A percentile compares a stretch with the other conserved stretches of the same genome.
phyloP scores from a whole-genome alignment of 92 coral and sea anemone genomes.

The Nematostella vectensis region DNA sequence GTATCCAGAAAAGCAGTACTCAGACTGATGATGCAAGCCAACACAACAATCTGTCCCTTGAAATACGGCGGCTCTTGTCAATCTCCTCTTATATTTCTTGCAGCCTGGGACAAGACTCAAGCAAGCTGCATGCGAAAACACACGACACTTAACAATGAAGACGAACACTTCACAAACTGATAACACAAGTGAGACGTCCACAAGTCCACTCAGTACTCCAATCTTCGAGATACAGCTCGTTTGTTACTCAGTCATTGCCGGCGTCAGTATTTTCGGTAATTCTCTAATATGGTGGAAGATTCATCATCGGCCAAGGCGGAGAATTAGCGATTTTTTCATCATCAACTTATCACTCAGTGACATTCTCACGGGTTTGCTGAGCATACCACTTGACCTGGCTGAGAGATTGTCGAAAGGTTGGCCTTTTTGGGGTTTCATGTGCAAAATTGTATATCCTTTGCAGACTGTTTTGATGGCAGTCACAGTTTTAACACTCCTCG shows the following conservation, averaged over 20 bases:
- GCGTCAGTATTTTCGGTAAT: slow-evolving; percentile 4
- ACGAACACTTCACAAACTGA: no score
- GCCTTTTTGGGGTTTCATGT: slow-evolving; percentile 50
- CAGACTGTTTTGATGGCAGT: slow-evolving; percentile 49
- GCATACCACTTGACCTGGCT: slow-evolving; percentile 49
- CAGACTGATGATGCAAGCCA: no score
- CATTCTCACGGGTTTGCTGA: slow-evolving; percentile 30
- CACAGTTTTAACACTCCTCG: slow-evolving; percentile 34
- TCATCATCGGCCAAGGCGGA: slow-evolving; percentile 7
- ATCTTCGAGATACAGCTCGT: slow-evolving; percentile 11
- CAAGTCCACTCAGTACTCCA: no score
- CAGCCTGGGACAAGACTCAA: no score
- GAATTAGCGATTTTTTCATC: slow-evolving; percentile 43
- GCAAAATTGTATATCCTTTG: slow-evolving; percentile 46
- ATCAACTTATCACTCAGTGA: slow-evolving; percentile 52
- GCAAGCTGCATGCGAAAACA: no score
- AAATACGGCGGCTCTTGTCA: no score
- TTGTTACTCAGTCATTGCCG: slow-evolving; percentile 17
- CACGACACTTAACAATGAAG: no score
- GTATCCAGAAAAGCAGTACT: no score
- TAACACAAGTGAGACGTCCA: no score
- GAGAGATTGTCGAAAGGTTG: slow-evolving; percentile 23
- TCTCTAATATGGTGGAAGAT: slow-evolving; percentile 6
- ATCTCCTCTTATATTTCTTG: no score
- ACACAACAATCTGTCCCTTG: no score